These are phyloP conservation scores for Formica selysi DNA, from an alignment of 1,140 invertebrate genomes.

Conservation along the genomic window DNA sequence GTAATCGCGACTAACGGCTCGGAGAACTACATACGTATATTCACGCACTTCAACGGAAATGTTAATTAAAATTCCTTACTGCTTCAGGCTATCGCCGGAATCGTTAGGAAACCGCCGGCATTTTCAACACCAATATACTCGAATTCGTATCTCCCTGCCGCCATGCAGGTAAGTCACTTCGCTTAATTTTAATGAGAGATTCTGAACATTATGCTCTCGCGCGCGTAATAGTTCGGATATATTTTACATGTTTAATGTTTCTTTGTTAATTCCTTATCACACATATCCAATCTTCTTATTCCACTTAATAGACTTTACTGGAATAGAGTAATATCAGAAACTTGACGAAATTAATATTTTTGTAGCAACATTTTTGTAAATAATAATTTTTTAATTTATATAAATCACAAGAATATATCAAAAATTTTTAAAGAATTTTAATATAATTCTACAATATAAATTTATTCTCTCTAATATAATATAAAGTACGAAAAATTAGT, in stretches of 20 bases:
- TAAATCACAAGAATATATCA: not conserved
- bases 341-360: not conserved
- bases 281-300: not conserved
- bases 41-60: constrained; percentile 13
- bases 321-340: not conserved
- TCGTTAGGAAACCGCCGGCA: constrained; percentile 78
- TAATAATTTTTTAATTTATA: not conserved
- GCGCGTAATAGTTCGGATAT: not conserved
- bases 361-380: not conserved
- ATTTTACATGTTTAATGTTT: not conserved
- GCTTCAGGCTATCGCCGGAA: constrained; percentile 71
- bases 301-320: not conserved
- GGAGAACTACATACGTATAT: constrained; percentile 2
- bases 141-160: constrained; percentile 81
- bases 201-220: constrained; percentile 11
- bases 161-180: constrained; percentile 78
- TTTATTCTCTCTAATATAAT: constrained; percentile 16
- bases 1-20: constrained; percentile 32
- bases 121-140: constrained; percentile 81
- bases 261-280: not conserved
- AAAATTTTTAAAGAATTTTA: not conserved
- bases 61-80: constrained; percentile 46
- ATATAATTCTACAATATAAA: not conserved
- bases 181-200: constrained; percentile 36
- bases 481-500: not conserved